Percentiles rank a stretch among this genome's conserved stretches.
Conservation (phyloP, 2,113 vertebrate species). For the Tetrao urogallus region DNA sequence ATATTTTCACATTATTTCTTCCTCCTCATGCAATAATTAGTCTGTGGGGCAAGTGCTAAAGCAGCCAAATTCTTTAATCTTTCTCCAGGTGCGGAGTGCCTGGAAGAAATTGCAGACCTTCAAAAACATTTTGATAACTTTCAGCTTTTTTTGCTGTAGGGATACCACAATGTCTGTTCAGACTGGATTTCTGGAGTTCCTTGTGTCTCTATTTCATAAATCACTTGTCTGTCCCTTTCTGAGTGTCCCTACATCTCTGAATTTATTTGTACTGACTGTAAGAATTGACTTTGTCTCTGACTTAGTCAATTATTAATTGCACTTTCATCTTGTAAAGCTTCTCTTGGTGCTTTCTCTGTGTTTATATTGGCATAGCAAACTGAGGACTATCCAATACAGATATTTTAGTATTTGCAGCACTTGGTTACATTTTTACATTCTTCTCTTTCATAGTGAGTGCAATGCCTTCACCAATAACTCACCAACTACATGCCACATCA, state of each 20-base stretch:
- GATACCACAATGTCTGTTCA: background rate
- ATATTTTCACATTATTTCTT: background rate
- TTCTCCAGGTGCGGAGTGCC: constrained; percentile 33
- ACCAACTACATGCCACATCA: background rate
- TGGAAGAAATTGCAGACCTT: constrained; percentile 44
- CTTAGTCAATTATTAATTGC: background rate
- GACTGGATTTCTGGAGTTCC: background rate
- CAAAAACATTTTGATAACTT: constrained; percentile 55
- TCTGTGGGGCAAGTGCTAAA: fast-evolving
- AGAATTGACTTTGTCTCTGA: background rate
- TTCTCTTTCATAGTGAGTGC: background rate
- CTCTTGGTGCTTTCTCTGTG: background rate
- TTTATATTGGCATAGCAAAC: background rate
- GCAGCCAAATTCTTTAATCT: constrained; percentile 38
- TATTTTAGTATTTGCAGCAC: background rate
- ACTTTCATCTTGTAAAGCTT: background rate
- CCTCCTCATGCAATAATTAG: background rate
- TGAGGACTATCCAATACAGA: background rate
- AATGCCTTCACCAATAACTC: background rate
- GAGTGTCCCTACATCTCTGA: background rate
- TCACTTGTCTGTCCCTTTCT: background rate
- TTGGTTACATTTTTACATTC: background rate
- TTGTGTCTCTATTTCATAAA: background rate
- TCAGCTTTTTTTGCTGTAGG: constrained; percentile 33
- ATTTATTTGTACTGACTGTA: background rate